Evolutionary conservation across 2,888 invertebrate genomes (phyloP), one percentile per base, ranked within the genome.

Genomic region (Laspeyria flexula): DNA sequence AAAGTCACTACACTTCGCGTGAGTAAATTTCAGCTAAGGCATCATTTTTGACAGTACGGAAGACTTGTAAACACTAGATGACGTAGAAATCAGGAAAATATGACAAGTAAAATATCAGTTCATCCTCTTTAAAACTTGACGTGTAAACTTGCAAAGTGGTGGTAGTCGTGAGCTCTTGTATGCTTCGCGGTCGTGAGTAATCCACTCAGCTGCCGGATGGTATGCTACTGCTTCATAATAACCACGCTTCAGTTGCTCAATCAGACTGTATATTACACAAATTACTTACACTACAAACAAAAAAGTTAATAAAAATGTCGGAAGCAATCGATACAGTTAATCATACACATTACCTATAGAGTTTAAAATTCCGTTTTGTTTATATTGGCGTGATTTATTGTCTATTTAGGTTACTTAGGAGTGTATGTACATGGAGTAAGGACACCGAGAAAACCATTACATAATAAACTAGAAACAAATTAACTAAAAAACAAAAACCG

Each of bases 261-360:
- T 47, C 56, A 42, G 41, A 41, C 54, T 53, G 51, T 50, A 55
- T 21, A 59, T 44, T 54, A 55, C 47, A 43, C 38, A n/a, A n/a
- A n/a, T n/a, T n/a, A n/a, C n/a, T n/a, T n/a, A n/a, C n/a, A 29
- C 49, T 53, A 54, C 43, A 49, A 56, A 25, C 16, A 43, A 33
- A 34, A 7, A 50, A 29, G 18, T 18, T 30, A 68, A 66, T 69
- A 71, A 71, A 54, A 23, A 48, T 66, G 69, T 60, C 73, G 61
- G 73, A 72, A 71, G 57, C 51, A 43, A 40, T 35, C 45, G 45
- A 43, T 55, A 25, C 39, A 46, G 25, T 60, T 48, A 45, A 61
- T 55, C 51, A 53, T 45, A 52, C 47, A n/a, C n/a, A n/a, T n/a
- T n/a, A n/a, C n/a, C n/a, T n/a, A n/a, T n/a, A n/a, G n/a, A n/a